A percentile compares a stretch with the other conserved stretches of the same genome.
These are phyloP conservation scores for Coregonus ussuriensis DNA, from an alignment of 2,797 vertebrate species.

Conservation along the genomic window DNA sequence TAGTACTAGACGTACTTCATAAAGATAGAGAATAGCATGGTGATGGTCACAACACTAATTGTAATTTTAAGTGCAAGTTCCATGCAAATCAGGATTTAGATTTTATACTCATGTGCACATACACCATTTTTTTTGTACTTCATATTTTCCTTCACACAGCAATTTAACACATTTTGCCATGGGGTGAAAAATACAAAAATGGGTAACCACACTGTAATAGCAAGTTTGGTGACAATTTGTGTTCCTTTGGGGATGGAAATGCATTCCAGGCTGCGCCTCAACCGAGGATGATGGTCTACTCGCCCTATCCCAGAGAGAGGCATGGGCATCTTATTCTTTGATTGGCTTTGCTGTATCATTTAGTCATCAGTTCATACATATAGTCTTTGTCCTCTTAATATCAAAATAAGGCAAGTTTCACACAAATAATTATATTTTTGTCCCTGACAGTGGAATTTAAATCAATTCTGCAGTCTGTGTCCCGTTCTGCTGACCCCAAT, in stretches of 20 bases:
- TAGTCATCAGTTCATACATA: slow-evolving; percentile 69
- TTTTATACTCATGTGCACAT: neutral
- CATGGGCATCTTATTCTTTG: slow-evolving; percentile 35
- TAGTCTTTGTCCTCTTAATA: slow-evolving; percentile 45
- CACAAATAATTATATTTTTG: neutral
- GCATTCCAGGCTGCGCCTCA: neutral
- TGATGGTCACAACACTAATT: neutral
- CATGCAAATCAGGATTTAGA: neutral
- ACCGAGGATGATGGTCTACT: slow-evolving; percentile 7
- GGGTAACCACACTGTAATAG: neutral
- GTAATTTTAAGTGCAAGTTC: neutral
- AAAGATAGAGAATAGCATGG: neutral
- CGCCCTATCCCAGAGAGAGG: neutral
- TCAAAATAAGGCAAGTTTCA: slow-evolving; percentile 72
- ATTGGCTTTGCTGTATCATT: slow-evolving; percentile 48
- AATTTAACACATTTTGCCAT: too few species aligned
- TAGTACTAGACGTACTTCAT: neutral
- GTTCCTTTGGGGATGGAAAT: neutral
- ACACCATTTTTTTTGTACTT: neutral
- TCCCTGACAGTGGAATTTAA: neutral
- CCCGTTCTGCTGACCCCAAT: neutral
- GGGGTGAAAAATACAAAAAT: slow-evolving; percentile 6
- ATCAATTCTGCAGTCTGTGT: slow-evolving; percentile 15
- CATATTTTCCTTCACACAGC: slow-evolving; percentile 3
- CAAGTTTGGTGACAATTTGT: too few species aligned